These are phyloP conservation scores for Bucco capensis DNA, from an alignment of 2,113 vertebrate genomes.

Conservation along the genomic window DNA sequence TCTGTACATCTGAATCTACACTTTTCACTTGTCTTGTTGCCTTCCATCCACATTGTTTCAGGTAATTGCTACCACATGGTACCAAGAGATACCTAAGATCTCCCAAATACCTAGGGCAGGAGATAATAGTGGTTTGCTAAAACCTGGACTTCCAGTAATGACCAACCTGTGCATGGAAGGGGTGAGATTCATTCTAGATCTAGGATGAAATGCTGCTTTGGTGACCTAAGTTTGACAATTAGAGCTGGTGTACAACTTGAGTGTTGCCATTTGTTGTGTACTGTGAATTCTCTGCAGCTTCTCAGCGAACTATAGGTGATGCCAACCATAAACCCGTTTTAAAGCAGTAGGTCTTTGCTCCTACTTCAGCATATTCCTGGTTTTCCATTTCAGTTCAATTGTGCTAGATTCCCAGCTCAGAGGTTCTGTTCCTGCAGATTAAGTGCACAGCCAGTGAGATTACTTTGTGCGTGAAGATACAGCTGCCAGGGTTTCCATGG, in stretches of 20 bases:
- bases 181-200: no score
- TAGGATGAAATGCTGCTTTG: neutral
- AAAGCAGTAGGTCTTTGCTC: neutral
- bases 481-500: neutral
- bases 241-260: neutral
- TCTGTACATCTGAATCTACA: neutral
- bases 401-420: neutral
- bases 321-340: neutral
- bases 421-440: neutral
- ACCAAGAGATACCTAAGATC: neutral
- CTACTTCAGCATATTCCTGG: neutral
- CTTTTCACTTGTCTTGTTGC: no score
- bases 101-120: neutral
- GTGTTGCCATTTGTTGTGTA: neutral
- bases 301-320: neutral
- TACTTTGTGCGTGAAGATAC: neutral
- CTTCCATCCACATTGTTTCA: neutral
- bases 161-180: neutral
- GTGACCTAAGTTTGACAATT: neutral
- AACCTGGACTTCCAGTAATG: neutral
- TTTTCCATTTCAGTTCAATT: neutral
- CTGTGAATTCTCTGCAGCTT: neutral
- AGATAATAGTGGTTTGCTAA: neutral
- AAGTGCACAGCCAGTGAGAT: neutral
- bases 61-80: rapidly evolving